Base-by-base conservation (phyloP, 2,888 invertebrate species). In the Acheta domesticus region DNA sequence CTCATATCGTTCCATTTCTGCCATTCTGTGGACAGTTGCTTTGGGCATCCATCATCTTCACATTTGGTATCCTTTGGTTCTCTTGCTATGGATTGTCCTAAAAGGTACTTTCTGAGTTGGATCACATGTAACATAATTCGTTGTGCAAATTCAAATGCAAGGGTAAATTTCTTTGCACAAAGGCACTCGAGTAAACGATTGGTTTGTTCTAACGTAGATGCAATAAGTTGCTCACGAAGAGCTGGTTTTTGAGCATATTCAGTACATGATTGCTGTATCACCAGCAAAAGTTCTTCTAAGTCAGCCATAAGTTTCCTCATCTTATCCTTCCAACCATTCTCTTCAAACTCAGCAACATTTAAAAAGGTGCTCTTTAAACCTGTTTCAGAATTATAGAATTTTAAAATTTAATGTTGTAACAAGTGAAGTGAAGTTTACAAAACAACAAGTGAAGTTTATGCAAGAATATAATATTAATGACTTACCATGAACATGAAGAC, bases 401-500 rank as follows among this genome's bases (percentile, higher is more conserved):
- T 36, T 36, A 36, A 36, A 36, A 36, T 36, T 36, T 36, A 36
- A 36, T 36, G 8, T 8, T 36, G 36, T 36, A 36, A 36, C 5
- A n/a, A n/a, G n/a, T n/a, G n/a, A n/a, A n/a, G n/a, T n/a, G n/a
- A n/a, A n/a, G n/a, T n/a, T n/a, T n/a, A n/a, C n/a, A 8, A 36
- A 36, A 36, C 36, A 36, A 36, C 36, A 36, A 36, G 8, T 5
- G 8, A 36, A 36, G 8, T 36, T 36, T 36, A 36, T 36, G 36
- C 36, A 36, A 36, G 36, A 36, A 36, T 8, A 36, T 8, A 36
- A 36, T 5, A 36, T 36, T 36, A 8, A 36, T 36, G 36, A 79
- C 49, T n/a, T 48, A 82, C 82, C 81, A 77, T 81, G 80, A 23
- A 78, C 48, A 79, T 81, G 80, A 19, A 82, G 74, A 12, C 76